phyloP scores from a whole-genome alignment of 1,140 invertebrate species.

The Ruditapes philippinarum region DNA sequence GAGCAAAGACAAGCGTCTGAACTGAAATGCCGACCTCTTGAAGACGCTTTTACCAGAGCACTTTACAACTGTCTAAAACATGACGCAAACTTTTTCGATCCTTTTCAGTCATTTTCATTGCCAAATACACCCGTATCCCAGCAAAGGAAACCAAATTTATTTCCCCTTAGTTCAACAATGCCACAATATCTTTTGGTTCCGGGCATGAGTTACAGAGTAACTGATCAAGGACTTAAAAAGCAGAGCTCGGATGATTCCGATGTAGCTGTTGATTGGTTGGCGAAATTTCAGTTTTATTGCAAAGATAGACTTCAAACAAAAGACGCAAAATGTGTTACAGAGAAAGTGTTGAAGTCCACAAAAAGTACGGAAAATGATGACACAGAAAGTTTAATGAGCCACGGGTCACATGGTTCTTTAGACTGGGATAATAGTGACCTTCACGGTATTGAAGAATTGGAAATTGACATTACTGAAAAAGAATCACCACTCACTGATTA shows the following conservation, averaged over 20 bases:
- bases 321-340: constrained; percentile 75
- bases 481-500: constrained; percentile 80
- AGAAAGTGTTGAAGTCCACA: constrained; percentile 55
- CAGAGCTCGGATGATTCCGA: constrained; percentile 72
- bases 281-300: constrained; percentile 81
- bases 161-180: constrained; percentile 72
- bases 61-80: constrained; percentile 82
- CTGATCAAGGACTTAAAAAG: constrained; percentile 45
- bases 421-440: constrained; percentile 78
- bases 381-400: constrained; percentile 70
- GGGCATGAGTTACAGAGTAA: constrained; percentile 77
- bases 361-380: constrained; percentile 70
- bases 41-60: constrained; percentile 81
- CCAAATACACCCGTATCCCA: constrained; percentile 75
- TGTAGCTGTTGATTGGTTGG: constrained; percentile 79
- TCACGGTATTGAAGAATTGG: constrained; percentile 69
- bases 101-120: constrained; percentile 77
- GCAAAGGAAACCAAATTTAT: constrained; percentile 68
- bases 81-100: constrained; percentile 81
- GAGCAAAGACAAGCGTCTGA: constrained; percentile 75
- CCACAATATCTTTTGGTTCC: constrained; percentile 71
- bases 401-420: constrained; percentile 64
- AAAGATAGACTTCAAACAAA: constrained; percentile 79
- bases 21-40: constrained; percentile 75
- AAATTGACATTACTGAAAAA: constrained; percentile 69